A percentile compares a stretch with the other conserved stretches of the same genome.
phyloP scores from a whole-genome alignment of 2,797 vertebrate genomes.

The Pseudochromis fuscus region DNA sequence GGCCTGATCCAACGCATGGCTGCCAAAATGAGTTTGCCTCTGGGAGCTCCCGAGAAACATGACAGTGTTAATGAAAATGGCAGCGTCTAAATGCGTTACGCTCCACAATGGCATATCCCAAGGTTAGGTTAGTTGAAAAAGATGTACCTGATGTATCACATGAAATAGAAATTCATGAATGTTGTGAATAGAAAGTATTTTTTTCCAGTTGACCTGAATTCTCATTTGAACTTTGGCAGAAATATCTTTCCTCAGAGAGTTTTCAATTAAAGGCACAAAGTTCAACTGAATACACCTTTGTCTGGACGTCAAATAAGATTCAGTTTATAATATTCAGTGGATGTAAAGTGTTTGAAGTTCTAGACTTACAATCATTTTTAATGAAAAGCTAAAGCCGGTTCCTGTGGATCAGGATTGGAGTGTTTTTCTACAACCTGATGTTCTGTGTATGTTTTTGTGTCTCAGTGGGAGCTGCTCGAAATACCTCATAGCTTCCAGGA shows the following conservation, averaged over 20 bases:
- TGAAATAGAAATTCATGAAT: slow-evolving; percentile 38
- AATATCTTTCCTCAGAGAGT: no score
- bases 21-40: slow-evolving; percentile 75
- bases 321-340: no score
- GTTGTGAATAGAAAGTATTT: not conserved
- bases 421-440: slow-evolving; percentile 43
- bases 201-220: slow-evolving; percentile 6
- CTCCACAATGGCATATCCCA: slow-evolving; percentile 43
- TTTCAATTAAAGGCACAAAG: no score
- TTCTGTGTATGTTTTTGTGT: slow-evolving; percentile 39
- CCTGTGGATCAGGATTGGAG: slow-evolving; percentile 26
- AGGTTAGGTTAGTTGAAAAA: slow-evolving; percentile 24
- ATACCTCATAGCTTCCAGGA: slow-evolving; percentile 72
- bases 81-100: slow-evolving; percentile 54
- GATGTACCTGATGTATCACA: not conserved
- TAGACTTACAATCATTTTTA: slow-evolving; percentile 15
- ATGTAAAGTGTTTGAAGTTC: no score
- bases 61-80: slow-evolving; percentile 75
- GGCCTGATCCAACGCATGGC: slow-evolving; percentile 71
- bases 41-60: slow-evolving; percentile 62
- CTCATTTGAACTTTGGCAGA: not conserved
- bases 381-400: slow-evolving; percentile 23
- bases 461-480: slow-evolving; percentile 53
- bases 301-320: no score
- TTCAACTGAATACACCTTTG: not conserved